Conservation (phyloP, 2,113 vertebrate species). For the Prinia subflava region DNA sequence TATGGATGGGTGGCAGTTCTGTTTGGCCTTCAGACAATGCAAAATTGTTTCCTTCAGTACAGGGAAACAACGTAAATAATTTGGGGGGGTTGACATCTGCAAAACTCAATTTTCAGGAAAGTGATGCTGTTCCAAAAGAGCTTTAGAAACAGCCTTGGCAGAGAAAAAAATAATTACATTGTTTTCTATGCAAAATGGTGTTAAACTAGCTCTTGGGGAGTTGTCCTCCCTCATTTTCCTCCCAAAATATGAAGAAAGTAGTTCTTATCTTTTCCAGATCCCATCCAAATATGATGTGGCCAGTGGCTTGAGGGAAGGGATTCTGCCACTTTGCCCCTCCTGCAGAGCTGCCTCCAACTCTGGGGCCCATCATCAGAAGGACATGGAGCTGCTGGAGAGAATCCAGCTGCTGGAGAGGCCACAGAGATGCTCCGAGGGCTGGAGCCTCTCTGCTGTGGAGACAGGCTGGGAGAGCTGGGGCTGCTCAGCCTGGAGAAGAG, state of each 20-base stretch:
- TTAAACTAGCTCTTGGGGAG: neutral
- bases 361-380: neutral
- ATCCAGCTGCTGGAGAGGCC: neutral
- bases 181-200: neutral
- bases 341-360: neutral
- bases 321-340: neutral
- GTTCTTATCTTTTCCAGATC: neutral
- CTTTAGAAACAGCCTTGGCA: neutral
- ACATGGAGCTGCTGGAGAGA: rapidly evolving
- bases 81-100: neutral
- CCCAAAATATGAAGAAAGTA: neutral
- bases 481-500: neutral
- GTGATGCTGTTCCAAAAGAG: neutral
- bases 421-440: neutral
- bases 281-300: neutral
- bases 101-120: neutral
- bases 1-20: neutral
- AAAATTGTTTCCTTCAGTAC: neutral
- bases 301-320: too few relatives aligned
- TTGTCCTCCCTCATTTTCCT: neutral
- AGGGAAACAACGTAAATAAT: neutral
- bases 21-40: neutral
- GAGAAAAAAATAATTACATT: neutral
- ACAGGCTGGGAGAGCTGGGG: neutral
- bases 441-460: neutral